Evolutionary conservation across 1,140 invertebrate species (phyloP), one percentile per base, ranked within the genome.

Genomic region (Zeugodacus cucurbitae): DNA sequence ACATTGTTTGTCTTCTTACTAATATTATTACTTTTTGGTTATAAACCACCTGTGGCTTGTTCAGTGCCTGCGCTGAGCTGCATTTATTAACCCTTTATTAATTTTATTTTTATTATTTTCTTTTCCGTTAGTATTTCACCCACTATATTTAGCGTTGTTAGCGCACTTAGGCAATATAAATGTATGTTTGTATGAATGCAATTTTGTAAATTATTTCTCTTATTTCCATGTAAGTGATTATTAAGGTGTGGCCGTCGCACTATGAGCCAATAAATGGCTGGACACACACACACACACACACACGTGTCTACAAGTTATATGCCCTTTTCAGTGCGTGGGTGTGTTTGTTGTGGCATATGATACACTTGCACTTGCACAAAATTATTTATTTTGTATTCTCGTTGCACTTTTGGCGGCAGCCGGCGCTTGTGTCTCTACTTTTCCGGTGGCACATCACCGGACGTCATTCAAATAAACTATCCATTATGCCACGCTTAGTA

Each of bases 181-280:
- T 26, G 10, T 62, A n/a, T 59, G n/a, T 26, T n/a, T 62, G 22
- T 62, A 10, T 26, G 58, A 7, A 62, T 62, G 91, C 91, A 92
- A 92, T 92, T 92, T 92, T 90, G 91, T 91, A 92, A 92, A 92
- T 92, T 92, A 92, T 92, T 92, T 92, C 34, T 17, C 67, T 74
- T 20, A 32, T 37, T 32, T 92, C 91, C 91, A 91, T 91, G 91
- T 92, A 92, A 92, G 91, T 92, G 92, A 92, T 92, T 92, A 92
- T 92, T 92, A 92, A 92, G 91, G 91, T 92, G 91, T 89, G 91
- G 44, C 34, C 17, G 44, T 20, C 17, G 17, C 34, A 22, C 34
- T 17, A 37, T 20, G 20, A 22, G 67, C 67, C 64, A 67, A 34
- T 67, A 74, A 74, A 37, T 74, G 29, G 26, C 4, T 41, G 20